Evolutionary conservation across 1,140 invertebrate species (phyloP).

Genomic region (Probaryconus sp.): DNA sequence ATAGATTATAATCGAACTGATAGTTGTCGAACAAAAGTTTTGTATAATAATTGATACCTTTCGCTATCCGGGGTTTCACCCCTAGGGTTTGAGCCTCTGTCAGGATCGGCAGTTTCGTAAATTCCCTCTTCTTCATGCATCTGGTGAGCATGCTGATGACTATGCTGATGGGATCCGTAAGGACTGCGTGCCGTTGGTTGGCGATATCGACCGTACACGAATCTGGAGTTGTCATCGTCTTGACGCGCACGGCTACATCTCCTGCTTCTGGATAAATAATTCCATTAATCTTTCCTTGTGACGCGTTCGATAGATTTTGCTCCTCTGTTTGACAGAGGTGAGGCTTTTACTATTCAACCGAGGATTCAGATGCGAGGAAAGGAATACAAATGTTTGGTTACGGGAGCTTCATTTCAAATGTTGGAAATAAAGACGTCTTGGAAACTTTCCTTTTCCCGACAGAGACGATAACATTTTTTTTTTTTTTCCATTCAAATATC

Average conservation of each 20-base stretch:
- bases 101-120: slow-evolving; percentile 89
- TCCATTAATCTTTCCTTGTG: slow-evolving; percentile 43
- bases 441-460: too few species aligned
- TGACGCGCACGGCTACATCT: slow-evolving; percentile 77
- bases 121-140: slow-evolving; percentile 89
- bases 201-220: slow-evolving; percentile 89
- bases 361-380: slow-evolving; percentile 25
- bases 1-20: neutral
- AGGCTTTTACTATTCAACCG: slow-evolving; percentile 33
- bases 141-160: slow-evolving; percentile 78
- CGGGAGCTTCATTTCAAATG: too few species aligned
- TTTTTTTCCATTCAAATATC: too few species aligned
- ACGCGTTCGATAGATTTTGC: slow-evolving; percentile 20
- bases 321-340: slow-evolving; percentile 7
- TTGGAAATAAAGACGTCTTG: too few species aligned
- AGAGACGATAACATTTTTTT: too few species aligned
- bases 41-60: slow-evolving; percentile 81
- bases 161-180: slow-evolving; percentile 77
- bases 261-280: slow-evolving; percentile 76
- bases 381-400: slow-evolving; percentile 48
- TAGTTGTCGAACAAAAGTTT: slow-evolving; percentile 11
- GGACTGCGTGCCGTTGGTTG: slow-evolving; percentile 84
- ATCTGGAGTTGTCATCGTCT: slow-evolving; percentile 82
- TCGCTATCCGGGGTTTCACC: slow-evolving; percentile 90
- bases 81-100: slow-evolving; percentile 80